These are phyloP conservation scores for Nyctibius grandis DNA, from an alignment of 2,797 vertebrate species.

Conservation along the genomic window DNA sequence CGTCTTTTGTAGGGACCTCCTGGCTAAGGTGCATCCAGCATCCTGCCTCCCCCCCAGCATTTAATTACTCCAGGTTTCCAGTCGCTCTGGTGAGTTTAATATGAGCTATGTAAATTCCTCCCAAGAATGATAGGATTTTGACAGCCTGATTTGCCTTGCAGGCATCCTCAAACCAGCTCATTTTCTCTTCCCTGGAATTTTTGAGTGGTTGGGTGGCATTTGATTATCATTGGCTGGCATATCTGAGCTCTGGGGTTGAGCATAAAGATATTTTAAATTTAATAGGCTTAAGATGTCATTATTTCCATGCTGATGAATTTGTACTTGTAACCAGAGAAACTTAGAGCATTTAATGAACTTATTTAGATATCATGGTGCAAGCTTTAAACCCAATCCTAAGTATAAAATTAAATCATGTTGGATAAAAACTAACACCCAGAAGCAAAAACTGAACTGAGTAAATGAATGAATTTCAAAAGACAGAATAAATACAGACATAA, in stretches of 20 bases:
- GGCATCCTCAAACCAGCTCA: conserved; percentile 66
- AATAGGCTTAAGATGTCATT: conserved; percentile 71
- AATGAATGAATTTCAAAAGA: conserved; percentile 66
- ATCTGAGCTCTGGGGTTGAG: conserved; percentile 56
- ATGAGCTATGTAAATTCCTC: conserved; percentile 65
- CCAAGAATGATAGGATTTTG: conserved; percentile 60
- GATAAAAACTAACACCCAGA: conserved; percentile 70
- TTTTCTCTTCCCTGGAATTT: conserved; percentile 69
- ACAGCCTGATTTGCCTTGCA: conserved; percentile 68
- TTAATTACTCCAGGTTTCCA: conserved; percentile 67
- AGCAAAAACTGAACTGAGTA: conserved; percentile 51
- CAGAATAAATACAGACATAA: conserved; percentile 69
- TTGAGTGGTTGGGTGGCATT: conserved; percentile 65
- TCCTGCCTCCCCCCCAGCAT: not conserved
- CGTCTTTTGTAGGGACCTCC: not conserved
- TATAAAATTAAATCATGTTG: conserved; percentile 69
- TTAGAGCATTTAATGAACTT: conserved; percentile 68
- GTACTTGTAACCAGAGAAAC: conserved; percentile 67
- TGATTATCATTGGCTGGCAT: conserved; percentile 69
- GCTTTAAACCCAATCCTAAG: conserved; percentile 43
- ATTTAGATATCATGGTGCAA: conserved; percentile 58
- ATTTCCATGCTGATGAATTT: conserved; percentile 71
- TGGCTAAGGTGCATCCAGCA: not conserved
- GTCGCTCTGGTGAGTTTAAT: conserved; percentile 57
- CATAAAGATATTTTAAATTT: conserved; percentile 69